phyloP scores from a whole-genome alignment of 2,797 vertebrate species.

The Chelidonichthys spinosus region DNA sequence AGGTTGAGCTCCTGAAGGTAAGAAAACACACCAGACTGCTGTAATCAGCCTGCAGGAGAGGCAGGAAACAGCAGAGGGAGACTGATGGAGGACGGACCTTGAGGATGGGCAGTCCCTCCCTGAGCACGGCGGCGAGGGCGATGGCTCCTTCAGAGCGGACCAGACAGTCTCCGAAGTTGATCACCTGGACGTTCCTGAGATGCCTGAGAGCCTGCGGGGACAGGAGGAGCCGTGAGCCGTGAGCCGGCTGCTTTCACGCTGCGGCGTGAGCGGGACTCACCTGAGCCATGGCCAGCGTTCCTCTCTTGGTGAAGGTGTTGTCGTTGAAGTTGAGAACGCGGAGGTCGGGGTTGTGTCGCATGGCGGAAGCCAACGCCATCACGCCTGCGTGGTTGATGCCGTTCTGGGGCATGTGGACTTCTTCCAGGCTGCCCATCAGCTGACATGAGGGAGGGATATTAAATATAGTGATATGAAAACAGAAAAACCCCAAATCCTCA shows the following conservation, averaged over 20 bases:
- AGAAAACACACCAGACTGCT: background rate
- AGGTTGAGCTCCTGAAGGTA: constrained; percentile 91
- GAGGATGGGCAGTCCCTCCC: constrained; percentile 91
- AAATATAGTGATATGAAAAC: background rate
- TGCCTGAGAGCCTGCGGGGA: constrained; percentile 87
- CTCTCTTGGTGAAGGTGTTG: constrained; percentile 97
- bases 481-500: background rate
- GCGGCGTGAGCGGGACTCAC: constrained; percentile 69
- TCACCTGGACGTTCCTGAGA: constrained; percentile 90
- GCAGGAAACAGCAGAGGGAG: background rate
- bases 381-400: constrained; percentile 94
- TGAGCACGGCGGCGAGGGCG: constrained; percentile 85
- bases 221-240: background rate
- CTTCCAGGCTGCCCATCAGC: constrained; percentile 94
- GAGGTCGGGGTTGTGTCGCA: constrained; percentile 90
- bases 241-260: too few relatives aligned
- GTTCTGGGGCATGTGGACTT: constrained; percentile 98
- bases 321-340: constrained; percentile 95
- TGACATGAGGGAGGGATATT: constrained; percentile 48
- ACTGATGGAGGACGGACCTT: constrained; percentile 81
- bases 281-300: constrained; percentile 94
- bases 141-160: constrained; percentile 93
- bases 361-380: constrained; percentile 90
- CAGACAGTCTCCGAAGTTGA: constrained; percentile 98
- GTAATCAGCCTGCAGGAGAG: background rate